Evolutionary conservation across 1,140 invertebrate genomes (phyloP).

Genomic region (Drosophila pachea): DNA sequence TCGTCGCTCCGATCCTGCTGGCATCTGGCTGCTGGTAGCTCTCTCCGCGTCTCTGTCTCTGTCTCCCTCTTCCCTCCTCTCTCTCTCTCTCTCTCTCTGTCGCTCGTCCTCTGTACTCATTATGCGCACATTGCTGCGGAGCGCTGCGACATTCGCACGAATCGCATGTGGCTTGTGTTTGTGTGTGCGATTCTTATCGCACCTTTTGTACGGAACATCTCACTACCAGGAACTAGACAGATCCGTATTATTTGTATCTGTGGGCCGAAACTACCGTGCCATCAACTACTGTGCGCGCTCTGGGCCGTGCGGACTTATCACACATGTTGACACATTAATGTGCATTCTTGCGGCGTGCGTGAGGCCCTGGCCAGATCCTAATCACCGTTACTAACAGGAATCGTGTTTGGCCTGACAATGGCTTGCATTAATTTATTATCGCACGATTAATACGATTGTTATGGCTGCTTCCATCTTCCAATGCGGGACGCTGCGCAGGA

Average conservation of each 20-base stretch:
- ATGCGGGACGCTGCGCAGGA: conserved; percentile 59
- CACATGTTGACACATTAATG: conserved; percentile 78
- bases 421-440: conserved; percentile 66
- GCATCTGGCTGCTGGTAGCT: conserved; percentile 11
- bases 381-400: conserved; percentile 74
- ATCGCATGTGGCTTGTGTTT: conserved; percentile 21
- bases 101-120: conserved; percentile 48
- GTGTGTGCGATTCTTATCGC: conserved; percentile 58
- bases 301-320: conserved; percentile 31
- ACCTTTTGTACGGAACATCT: conserved; percentile 29
- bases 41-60: neutral
- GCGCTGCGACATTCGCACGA: conserved; percentile 63
- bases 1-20: conserved; percentile 33
- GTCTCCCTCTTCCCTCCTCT: too few species aligned
- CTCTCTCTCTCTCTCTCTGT: neutral
- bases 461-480: conserved; percentile 17
- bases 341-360: conserved; percentile 52
- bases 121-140: conserved; percentile 73
- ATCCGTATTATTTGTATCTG: conserved; percentile 44
- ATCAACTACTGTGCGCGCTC: conserved; percentile 30
- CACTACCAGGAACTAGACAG: conserved; percentile 66
- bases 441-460: conserved; percentile 64
- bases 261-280: conserved; percentile 6
- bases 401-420: conserved; percentile 61
- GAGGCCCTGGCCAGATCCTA: conserved; percentile 62